phyloP scores from a whole-genome alignment of 2,888 invertebrate species.

The Sepiola atlantica region DNA sequence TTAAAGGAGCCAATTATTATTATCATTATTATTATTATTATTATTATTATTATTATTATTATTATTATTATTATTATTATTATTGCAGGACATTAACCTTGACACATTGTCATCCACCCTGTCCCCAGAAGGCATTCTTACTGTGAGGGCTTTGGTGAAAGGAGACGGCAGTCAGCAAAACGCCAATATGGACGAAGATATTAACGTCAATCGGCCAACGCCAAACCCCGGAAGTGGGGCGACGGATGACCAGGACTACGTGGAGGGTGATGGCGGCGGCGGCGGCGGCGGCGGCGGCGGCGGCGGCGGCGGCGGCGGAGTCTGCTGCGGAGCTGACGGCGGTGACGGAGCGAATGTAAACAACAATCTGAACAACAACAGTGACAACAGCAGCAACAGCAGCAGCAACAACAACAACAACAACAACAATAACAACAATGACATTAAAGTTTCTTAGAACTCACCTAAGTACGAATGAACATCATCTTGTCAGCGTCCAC shows the following conservation, averaged over 20 bases:
- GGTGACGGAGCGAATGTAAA: not conserved
- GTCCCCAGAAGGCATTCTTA: slow-evolving; percentile 58
- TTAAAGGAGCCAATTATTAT: too few species aligned
- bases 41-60: not conserved
- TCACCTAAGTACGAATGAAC: not conserved
- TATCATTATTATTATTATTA: too few species aligned
- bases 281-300: not conserved
- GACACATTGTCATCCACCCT: slow-evolving; percentile 56
- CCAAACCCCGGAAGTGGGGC: not conserved
- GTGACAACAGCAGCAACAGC: not conserved
- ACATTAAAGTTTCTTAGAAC: not conserved
- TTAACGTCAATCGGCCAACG: not conserved
- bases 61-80: slow-evolving; percentile 36
- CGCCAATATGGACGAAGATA: slow-evolving; percentile 52
- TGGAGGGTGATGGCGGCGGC: not conserved
- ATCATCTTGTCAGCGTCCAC: not conserved
- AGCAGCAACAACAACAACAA: not conserved
- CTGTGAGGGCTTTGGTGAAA: slow-evolving; percentile 55
- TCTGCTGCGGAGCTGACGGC: not conserved
- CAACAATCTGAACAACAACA: not conserved
- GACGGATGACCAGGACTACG: not conserved
- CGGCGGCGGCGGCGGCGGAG: not conserved
- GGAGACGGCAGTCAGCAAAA: slow-evolving; percentile 50
- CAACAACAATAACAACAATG: not conserved
- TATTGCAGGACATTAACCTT: slow-evolving; percentile 57